Evolutionary conservation across 1,140 invertebrate species (phyloP).

Genomic region (Cotesia chilonis): DNA sequence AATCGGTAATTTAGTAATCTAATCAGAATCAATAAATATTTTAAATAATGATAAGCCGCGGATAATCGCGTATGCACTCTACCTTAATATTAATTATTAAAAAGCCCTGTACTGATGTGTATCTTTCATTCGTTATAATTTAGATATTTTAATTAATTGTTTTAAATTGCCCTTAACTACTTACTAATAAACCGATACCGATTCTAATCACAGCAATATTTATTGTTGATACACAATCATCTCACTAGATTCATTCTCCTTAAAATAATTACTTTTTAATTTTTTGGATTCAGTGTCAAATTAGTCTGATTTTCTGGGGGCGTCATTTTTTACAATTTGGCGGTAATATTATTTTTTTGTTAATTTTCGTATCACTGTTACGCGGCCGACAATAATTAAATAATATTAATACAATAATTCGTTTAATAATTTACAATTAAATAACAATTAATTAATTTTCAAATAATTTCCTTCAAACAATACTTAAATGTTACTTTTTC

Average conservation of each 20-base stretch:
- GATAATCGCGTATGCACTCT: constrained; percentile 25
- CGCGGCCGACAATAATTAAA: no score
- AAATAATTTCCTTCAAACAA: no score
- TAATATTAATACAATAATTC: no score
- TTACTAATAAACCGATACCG: constrained; percentile 63
- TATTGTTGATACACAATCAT: constrained; percentile 67
- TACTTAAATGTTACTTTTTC: no score
- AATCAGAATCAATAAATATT: not conserved
- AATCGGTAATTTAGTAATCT: no score
- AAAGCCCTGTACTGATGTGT: constrained; percentile 1
- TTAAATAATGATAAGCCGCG: constrained; percentile 30
- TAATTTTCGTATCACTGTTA: no score
- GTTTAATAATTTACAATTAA: no score
- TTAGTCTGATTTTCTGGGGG: no score
- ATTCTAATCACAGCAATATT: constrained; percentile 68
- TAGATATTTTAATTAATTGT: constrained; percentile 48
- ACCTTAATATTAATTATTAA: constrained; percentile 8
- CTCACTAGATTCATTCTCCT: constrained; percentile 53
- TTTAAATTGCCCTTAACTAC: constrained; percentile 63
- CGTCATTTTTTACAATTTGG: no score
- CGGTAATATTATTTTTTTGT: no score
- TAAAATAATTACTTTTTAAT: constrained; percentile 23
- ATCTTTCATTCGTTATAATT: constrained; percentile 29
- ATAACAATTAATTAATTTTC: no score
- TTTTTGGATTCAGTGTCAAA: no score